Evolutionary conservation across 2,888 invertebrate species (phyloP).

Genomic region (Mesorhabditis belari): DNA sequence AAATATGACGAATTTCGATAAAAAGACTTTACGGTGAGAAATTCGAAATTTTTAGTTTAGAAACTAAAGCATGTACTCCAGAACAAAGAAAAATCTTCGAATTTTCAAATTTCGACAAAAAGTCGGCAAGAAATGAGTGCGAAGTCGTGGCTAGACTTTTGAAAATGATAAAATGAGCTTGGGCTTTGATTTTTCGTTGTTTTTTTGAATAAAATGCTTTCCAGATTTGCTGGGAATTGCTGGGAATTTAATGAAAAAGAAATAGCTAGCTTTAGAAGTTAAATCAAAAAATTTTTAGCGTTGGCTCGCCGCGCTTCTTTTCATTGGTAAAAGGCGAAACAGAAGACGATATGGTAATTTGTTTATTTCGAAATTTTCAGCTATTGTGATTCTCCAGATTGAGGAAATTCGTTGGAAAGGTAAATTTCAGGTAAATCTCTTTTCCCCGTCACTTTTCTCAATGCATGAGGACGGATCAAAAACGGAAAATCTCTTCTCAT

Average conservation of each 20-base stretch:
- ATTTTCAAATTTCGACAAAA: too few relatives aligned
- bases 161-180: too few relatives aligned
- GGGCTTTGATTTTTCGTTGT: too few relatives aligned
- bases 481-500: conserved; percentile 37
- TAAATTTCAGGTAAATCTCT: conserved; percentile 37
- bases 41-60: conserved; percentile 1
- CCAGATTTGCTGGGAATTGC: too few relatives aligned
- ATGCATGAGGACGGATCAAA: conserved; percentile 45
- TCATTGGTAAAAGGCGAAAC: conserved; percentile 45
- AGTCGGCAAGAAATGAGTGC: too few relatives aligned
- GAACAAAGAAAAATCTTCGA: too few relatives aligned
- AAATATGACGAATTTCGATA: conserved; percentile 44
- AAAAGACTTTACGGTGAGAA: conserved; percentile 46
- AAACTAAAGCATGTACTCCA: too few relatives aligned
- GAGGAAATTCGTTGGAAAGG: too few relatives aligned
- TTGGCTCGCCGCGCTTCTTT: conserved; percentile 45
- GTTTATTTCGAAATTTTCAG: background rate
- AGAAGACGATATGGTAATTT: conserved; percentile 20
- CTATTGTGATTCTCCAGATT: background rate
- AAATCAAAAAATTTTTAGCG: background rate
- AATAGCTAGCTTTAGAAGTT: too few relatives aligned
- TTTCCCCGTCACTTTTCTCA: conserved; percentile 49
- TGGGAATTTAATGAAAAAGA: too few relatives aligned
- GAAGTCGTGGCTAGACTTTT: too few relatives aligned
- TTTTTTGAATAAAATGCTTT: too few relatives aligned